Conservation (phyloP, 2,797 vertebrate genomes). For the Pangasius djambal region DNA sequence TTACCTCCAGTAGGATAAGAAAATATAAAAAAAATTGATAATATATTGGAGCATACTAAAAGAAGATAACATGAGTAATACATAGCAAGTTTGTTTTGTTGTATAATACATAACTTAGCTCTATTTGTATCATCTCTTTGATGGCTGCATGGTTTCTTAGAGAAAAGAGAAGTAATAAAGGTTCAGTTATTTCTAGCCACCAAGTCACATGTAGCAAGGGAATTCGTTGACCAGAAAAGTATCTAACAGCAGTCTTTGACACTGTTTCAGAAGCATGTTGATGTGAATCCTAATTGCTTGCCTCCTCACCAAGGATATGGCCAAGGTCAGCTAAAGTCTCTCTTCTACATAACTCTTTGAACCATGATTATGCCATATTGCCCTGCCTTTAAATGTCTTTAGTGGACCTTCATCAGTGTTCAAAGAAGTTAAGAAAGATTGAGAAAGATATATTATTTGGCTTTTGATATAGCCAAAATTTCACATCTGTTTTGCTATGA, state of each 20-base stretch:
- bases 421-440: too few relatives aligned
- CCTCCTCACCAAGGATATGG: conserved; percentile 59
- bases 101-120: conserved; percentile 65
- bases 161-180: conserved; percentile 73
- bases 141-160: conserved; percentile 69
- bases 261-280: conserved; percentile 70
- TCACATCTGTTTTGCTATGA: too few relatives aligned
- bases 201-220: conserved; percentile 69
- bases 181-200: conserved; percentile 79
- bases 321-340: conserved; percentile 67
- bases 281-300: conserved; percentile 70
- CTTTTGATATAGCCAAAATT: too few relatives aligned
- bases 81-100: conserved; percentile 62
- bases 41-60: neutral
- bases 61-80: neutral
- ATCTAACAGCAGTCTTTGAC: conserved; percentile 64
- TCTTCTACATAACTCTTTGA: conserved; percentile 71
- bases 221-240: conserved; percentile 71
- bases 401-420: neutral
- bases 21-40: neutral
- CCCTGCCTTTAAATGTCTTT: conserved; percentile 35
- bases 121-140: conserved; percentile 76
- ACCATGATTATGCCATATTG: conserved; percentile 62
- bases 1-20: neutral
- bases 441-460: too few relatives aligned